Conservation (phyloP, 2,888 invertebrate genomes). For the Platypus cylindrus region DNA sequence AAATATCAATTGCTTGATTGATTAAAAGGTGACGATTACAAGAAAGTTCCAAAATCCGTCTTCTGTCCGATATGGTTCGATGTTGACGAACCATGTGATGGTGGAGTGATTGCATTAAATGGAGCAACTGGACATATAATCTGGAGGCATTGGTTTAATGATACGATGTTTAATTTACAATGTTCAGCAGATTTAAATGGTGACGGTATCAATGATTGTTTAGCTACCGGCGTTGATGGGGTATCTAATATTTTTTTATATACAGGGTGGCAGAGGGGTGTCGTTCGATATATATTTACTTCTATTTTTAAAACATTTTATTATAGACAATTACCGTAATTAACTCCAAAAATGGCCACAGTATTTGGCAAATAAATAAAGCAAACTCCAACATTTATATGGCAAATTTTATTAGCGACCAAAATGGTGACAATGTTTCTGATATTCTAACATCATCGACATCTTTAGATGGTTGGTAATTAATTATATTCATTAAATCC, state of each 20-base stretch:
- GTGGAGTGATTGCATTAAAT: slow-evolving; percentile 64
- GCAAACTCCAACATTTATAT: slow-evolving; percentile 49
- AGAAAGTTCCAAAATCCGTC: slow-evolving; percentile 42
- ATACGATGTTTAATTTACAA: slow-evolving; percentile 60
- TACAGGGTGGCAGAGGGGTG: too few relatives aligned
- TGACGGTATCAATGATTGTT: slow-evolving; percentile 58
- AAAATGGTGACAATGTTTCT: slow-evolving; percentile 53
- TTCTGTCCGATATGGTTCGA: slow-evolving; percentile 55
- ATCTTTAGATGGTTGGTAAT: slow-evolving; percentile 24
- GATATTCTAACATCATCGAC: slow-evolving; percentile 62
- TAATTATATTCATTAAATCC: not conserved
- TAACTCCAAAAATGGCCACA: slow-evolving; percentile 50
- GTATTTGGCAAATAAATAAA: slow-evolving; percentile 48
- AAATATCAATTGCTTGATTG: too few relatives aligned
- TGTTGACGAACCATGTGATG: slow-evolving; percentile 53
- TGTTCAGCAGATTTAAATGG: slow-evolving; percentile 57
- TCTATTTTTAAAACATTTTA: slow-evolving; percentile 12
- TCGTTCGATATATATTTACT: not conserved
- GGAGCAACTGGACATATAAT: slow-evolving; percentile 56
- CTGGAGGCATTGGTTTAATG: slow-evolving; percentile 61
- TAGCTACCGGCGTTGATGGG: slow-evolving; percentile 60
- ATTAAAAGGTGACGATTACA: slow-evolving; percentile 42
- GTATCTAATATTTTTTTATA: slow-evolving; percentile 37
- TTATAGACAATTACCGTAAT: slow-evolving; percentile 48
- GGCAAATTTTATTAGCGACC: slow-evolving; percentile 55